These are phyloP conservation scores for Euura saliciscinereae DNA, from an alignment of 1,140 invertebrate genomes.

Conservation along the genomic window DNA sequence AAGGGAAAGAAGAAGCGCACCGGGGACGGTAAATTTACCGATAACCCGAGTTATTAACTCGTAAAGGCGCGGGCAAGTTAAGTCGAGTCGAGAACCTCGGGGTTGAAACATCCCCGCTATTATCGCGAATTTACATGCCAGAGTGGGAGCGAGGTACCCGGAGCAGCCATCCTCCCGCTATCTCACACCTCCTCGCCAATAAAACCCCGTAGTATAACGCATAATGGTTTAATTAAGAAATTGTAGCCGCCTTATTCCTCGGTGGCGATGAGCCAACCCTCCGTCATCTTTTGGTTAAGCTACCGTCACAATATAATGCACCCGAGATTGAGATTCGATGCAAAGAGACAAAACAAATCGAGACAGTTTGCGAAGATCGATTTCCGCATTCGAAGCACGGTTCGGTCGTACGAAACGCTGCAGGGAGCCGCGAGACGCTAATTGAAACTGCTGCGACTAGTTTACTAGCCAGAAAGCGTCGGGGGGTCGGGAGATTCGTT, in stretches of 20 bases:
- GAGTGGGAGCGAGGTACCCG: slow-evolving; percentile 31
- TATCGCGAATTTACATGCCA: slow-evolving; percentile 57
- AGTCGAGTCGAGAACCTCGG: slow-evolving; percentile 29
- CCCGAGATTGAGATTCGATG: too few species aligned
- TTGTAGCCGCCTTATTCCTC: slow-evolving; percentile 28
- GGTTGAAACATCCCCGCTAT: slow-evolving; percentile 43
- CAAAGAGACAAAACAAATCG: too few species aligned
- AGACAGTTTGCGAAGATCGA: too few species aligned
- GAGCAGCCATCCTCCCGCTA: slow-evolving; percentile 21
- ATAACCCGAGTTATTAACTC: slow-evolving; percentile 59
- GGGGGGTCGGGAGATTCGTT: not conserved
- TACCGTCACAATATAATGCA: too few species aligned
- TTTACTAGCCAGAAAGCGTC: not conserved
- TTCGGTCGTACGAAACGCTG: not conserved
- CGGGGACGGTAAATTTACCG: slow-evolving; percentile 46
- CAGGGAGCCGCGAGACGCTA: not conserved
- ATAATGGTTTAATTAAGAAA: slow-evolving; percentile 58
- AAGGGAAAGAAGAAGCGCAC: not conserved
- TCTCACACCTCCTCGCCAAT: slow-evolving; percentile 35
- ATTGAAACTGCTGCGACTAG: not conserved
- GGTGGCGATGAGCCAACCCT: not conserved
- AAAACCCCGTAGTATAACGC: slow-evolving; percentile 49
- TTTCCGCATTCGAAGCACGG: too few species aligned
- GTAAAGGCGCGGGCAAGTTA: slow-evolving; percentile 54
- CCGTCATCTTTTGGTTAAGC: too few species aligned